These are phyloP conservation scores for Chloroclystis v-ata DNA, from an alignment of 2,888 invertebrate species.

Conservation along the genomic window DNA sequence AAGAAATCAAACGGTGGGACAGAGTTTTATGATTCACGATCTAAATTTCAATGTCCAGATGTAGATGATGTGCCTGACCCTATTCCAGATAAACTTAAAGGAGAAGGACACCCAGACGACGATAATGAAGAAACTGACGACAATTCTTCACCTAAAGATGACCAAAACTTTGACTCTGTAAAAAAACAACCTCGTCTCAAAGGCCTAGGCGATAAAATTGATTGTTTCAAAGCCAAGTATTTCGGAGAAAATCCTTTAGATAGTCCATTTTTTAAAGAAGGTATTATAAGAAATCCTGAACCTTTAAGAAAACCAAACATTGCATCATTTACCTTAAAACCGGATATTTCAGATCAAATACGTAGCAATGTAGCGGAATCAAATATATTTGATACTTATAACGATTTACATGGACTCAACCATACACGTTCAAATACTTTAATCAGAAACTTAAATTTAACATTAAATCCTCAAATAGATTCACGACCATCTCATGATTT, in stretches of 20 bases:
- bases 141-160: conserved; percentile 35
- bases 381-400: conserved; percentile 19
- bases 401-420: conserved; percentile 19
- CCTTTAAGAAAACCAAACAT: conserved; percentile 49
- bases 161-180: conserved; percentile 41
- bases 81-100: conserved; percentile 70
- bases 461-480: no score
- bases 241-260: conserved; percentile 87
- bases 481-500: no score
- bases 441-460: no score
- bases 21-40: conserved; percentile 84
- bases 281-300: conserved; percentile 68
- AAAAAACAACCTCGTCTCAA: conserved; percentile 73
- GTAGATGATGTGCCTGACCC: conserved; percentile 75
- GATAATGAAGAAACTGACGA: conserved; percentile 45
- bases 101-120: conserved; percentile 49
- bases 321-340: conserved; percentile 34
- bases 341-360: background rate
- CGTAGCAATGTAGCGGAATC: conserved; percentile 24
- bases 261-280: conserved; percentile 83
- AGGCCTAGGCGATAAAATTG: conserved; percentile 84
- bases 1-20: conserved; percentile 81
- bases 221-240: conserved; percentile 85
- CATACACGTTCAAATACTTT: no score
- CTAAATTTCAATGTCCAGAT: conserved; percentile 72